phyloP scores from a whole-genome alignment of 2,888 invertebrate species.

The Coenonympha arcania region DNA sequence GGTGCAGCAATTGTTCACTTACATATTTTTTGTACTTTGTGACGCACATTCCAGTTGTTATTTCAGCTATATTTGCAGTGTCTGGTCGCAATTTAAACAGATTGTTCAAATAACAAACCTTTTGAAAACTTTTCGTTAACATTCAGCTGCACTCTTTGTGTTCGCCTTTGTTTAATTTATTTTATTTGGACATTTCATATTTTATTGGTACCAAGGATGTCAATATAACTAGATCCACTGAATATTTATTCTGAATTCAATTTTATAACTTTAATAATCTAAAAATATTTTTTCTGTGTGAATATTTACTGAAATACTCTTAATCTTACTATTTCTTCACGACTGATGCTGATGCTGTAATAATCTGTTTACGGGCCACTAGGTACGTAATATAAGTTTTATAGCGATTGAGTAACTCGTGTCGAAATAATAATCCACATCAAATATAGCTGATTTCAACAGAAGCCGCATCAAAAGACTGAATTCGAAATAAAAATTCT shows the following conservation, averaged over 20 bases:
- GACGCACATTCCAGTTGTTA: slow-evolving; percentile 12
- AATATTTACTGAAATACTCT: too few relatives aligned
- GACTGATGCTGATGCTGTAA: too few relatives aligned
- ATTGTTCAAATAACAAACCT: slow-evolving; percentile 1
- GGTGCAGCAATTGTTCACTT: too few relatives aligned
- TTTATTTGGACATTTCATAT: background rate
- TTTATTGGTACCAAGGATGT: too few relatives aligned
- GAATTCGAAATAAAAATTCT: too few relatives aligned
- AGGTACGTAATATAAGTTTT: background rate
- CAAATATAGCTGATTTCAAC: background rate
- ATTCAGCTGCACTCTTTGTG: slow-evolving; percentile 2
- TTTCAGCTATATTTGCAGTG: slow-evolving; percentile 13
- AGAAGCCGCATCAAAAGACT: background rate
- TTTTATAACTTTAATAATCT: too few relatives aligned
- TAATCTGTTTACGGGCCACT: background rate
- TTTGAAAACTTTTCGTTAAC: background rate
- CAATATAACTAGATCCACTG: background rate
- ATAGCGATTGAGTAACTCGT: background rate
- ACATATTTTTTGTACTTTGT: slow-evolving; percentile 1
- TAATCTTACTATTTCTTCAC: too few relatives aligned
- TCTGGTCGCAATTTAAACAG: slow-evolving; percentile 14
- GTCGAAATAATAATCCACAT: background rate
- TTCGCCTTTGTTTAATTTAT: background rate
- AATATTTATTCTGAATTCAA: too few relatives aligned
- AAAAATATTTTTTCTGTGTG: too few relatives aligned